A percentile compares a stretch with the other conserved stretches of the same genome.
Evolutionary conservation across 2,888 invertebrate genomes (phyloP).

Genomic region (Anorthoa munda): DNA sequence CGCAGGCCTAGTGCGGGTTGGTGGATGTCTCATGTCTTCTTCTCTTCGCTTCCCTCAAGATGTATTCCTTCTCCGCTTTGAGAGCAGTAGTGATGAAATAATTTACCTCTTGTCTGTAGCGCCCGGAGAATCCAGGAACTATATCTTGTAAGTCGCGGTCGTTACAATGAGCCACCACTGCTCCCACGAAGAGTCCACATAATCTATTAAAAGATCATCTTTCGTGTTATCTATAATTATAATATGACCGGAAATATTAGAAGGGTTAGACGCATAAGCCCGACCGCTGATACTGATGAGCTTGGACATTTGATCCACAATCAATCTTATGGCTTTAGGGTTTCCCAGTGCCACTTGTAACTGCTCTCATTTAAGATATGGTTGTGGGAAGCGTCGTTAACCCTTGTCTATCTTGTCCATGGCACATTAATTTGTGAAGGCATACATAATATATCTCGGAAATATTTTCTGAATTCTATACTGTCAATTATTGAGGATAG

Average conservation of each 20-base stretch:
- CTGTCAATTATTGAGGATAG: not conserved
- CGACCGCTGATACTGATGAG: slow-evolving; percentile 8
- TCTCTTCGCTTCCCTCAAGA: too few species aligned
- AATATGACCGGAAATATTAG: not conserved
- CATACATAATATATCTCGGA: too few species aligned
- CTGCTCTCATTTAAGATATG: slow-evolving; percentile 1
- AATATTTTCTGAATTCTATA: not conserved
- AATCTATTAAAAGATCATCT: not conserved
- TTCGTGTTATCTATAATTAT: not conserved
- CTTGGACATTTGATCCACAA: not conserved
- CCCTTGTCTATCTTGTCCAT: slow-evolving; percentile 1
- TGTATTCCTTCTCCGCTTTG: too few species aligned
- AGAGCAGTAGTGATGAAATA: too few species aligned
- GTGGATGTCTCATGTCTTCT: too few species aligned
- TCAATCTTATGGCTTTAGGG: slow-evolving; percentile 13
- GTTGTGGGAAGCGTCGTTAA: not conserved
- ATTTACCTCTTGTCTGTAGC: too few species aligned
- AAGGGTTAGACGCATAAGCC: slow-evolving; percentile 2
- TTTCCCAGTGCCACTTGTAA: not conserved
- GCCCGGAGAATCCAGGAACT: not conserved
- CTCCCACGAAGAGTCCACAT: too few species aligned
- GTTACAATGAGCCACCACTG: too few species aligned
- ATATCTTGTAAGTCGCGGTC: too few species aligned
- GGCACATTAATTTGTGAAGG: not conserved
- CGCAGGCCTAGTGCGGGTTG: too few species aligned